Base-by-base conservation (phyloP, 2,113 vertebrate genomes). In the Cettia cetti region DNA sequence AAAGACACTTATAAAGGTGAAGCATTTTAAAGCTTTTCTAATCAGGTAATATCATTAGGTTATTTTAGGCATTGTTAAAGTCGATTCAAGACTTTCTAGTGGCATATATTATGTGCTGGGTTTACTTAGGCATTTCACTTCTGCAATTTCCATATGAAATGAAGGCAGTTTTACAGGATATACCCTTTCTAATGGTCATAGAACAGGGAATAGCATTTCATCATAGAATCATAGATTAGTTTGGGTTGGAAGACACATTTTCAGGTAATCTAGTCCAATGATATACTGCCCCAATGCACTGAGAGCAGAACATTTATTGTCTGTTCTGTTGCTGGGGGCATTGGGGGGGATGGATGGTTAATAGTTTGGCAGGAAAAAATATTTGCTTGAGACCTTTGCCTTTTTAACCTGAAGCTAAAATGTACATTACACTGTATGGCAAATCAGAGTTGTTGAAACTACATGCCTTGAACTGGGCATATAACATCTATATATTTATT, bases 1-100 rank as follows among this genome's bases (percentile, higher is more conserved):
- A 82, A 93, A 92, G 95, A 92, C 18, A 69, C 20, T 50, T 84
- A 22, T 3, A 82, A 95, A 95, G 47, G 49, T 95, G 82, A 90
- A 69, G 19, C 31, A 78, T 54, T 96, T 96, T 65, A 65, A 85
- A 94, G 80, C 30, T 42, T 96, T 95, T 90, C 47, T 89, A n/a
- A 54, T 52, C 35, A n/a, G 39, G 21, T 92, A 42, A 61, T 85
- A 88, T 52, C 30, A 11, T 69, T 77, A 68, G 40, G 24, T 61
- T 82, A 39, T 6, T 6, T 84, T 80, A 50, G 31, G 22, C 22
- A 45, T 57, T 40, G 13, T 37, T 96, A 56, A 85, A 86, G 19
- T 86, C 5, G 85, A 16, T 76, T 95, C 60, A 56, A 39, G 94
- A 82, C 33, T 49, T 80, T 86, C 33, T 80, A 79, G 49, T 56